Conservation (phyloP, 2,797 vertebrate genomes). For the Spinibarbus caldwelli region DNA sequence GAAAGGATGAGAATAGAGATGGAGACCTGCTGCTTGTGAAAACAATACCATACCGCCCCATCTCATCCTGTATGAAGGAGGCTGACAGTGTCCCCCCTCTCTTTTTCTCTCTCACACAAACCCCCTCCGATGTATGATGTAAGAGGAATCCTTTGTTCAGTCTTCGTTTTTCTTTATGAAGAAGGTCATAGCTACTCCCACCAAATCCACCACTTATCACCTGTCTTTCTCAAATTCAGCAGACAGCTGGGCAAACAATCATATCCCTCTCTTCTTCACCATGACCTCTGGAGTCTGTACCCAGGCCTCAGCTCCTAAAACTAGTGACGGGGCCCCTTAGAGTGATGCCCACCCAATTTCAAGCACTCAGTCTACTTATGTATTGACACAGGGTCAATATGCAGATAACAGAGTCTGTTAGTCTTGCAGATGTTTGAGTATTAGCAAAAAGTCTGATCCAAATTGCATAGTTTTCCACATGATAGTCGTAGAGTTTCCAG, state of each 20-base stretch:
- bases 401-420: too few species aligned
- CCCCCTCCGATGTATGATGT: neutral
- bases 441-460: too few species aligned
- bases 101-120: neutral
- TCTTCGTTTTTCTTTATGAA: constrained; percentile 40
- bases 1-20: constrained; percentile 23
- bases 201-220: constrained; percentile 30
- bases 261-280: constrained; percentile 63
- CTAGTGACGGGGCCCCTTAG: constrained; percentile 48
- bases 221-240: constrained; percentile 52
- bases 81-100: neutral
- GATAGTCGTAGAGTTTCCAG: too few species aligned
- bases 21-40: constrained; percentile 28
- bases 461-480: too few species aligned
- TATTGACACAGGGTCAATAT: too few species aligned
- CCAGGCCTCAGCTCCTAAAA: constrained; percentile 58
- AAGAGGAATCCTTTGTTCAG: constrained; percentile 7
- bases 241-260: constrained; percentile 77
- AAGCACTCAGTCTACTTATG: too few species aligned
- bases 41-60: constrained; percentile 10
- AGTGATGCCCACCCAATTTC: constrained; percentile 65
- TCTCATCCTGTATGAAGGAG: neutral
- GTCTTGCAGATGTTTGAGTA: too few species aligned
- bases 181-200: constrained; percentile 24
- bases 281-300: constrained; percentile 56